A percentile compares a stretch with the other conserved stretches of the same genome.
Evolutionary conservation across 2,888 invertebrate species (phyloP).

Genomic region (Drosophila lutescens): DNA sequence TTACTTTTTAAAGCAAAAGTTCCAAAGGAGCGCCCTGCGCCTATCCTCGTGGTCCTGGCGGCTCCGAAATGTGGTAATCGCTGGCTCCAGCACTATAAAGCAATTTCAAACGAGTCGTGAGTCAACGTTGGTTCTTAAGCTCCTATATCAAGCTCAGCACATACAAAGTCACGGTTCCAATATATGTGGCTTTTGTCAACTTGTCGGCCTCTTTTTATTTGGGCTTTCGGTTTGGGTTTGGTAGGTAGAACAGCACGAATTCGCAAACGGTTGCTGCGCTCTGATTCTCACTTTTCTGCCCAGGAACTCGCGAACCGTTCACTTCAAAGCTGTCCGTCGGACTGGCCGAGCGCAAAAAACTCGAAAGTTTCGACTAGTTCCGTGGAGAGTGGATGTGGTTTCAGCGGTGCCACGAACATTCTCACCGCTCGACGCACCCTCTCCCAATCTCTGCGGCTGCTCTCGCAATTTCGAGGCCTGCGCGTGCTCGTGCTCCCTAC

Average conservation of each 20-base stretch:
- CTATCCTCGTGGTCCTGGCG: constrained; percentile 34
- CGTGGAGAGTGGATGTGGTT: constrained; percentile 15
- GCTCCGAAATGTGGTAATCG: background rate
- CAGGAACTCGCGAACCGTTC: constrained; percentile 67
- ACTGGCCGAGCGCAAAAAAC: constrained; percentile 71
- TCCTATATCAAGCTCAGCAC: constrained; percentile 1
- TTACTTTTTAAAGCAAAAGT: constrained; percentile 18
- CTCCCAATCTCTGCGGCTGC: constrained; percentile 25
- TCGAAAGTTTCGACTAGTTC: constrained; percentile 63
- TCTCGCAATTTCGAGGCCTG: constrained; percentile 54
- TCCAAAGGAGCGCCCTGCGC: constrained; percentile 16
- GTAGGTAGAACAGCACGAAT: constrained; percentile 64
- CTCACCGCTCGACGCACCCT: constrained; percentile 9
- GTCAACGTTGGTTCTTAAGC: constrained; percentile 12
- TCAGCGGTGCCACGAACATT: constrained; percentile 13
- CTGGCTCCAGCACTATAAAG: constrained; percentile 22
- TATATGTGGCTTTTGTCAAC: constrained; percentile 15
- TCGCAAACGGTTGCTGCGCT: constrained; percentile 62
- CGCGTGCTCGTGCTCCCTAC: constrained; percentile 48
- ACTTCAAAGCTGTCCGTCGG: constrained; percentile 81
- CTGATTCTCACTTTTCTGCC: constrained; percentile 31
- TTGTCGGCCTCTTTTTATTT: constrained; percentile 14
- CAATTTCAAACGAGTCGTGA: constrained; percentile 21
- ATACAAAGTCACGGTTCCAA: constrained; percentile 18
- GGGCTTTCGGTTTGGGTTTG: constrained; percentile 9